Evolutionary conservation across 2,888 invertebrate species (phyloP).

Genomic region (Stegana nigrithorax): DNA sequence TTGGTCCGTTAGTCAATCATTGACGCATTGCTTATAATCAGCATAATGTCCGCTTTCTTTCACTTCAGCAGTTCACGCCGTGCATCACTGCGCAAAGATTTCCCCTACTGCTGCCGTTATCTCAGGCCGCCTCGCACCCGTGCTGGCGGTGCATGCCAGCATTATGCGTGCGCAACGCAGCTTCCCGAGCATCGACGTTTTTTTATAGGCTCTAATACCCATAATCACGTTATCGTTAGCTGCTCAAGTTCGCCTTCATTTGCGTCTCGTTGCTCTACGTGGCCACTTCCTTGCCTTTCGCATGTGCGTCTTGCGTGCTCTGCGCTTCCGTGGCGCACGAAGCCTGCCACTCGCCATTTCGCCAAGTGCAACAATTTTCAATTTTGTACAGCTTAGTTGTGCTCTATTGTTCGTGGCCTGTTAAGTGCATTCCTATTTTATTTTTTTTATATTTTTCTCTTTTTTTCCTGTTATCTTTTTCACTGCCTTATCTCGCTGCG

Average conservation of each 20-base stretch:
- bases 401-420: constrained; percentile 6
- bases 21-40: constrained; percentile 56
- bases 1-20: constrained; percentile 17
- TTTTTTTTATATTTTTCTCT: too few relatives aligned
- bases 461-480: too few relatives aligned
- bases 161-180: constrained; percentile 18
- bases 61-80: constrained; percentile 62
- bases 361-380: constrained; percentile 8
- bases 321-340: constrained; percentile 13
- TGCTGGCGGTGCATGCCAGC: not conserved
- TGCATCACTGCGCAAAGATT: constrained; percentile 48
- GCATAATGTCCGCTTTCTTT: constrained; percentile 61
- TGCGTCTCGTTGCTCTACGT: constrained; percentile 31
- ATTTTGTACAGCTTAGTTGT: constrained; percentile 6
- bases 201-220: constrained; percentile 60
- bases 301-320: not conserved
- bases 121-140: not conserved
- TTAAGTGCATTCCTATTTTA: too few relatives aligned
- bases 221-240: constrained; percentile 58
- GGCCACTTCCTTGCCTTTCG: not conserved
- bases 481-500: too few relatives aligned
- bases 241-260: constrained; percentile 58
- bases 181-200: constrained; percentile 29
- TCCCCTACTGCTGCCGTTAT: too few relatives aligned
- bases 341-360: not conserved